Conservation (phyloP, 2,888 invertebrate genomes). For the Sepioteuthis lessoniana region DNA sequence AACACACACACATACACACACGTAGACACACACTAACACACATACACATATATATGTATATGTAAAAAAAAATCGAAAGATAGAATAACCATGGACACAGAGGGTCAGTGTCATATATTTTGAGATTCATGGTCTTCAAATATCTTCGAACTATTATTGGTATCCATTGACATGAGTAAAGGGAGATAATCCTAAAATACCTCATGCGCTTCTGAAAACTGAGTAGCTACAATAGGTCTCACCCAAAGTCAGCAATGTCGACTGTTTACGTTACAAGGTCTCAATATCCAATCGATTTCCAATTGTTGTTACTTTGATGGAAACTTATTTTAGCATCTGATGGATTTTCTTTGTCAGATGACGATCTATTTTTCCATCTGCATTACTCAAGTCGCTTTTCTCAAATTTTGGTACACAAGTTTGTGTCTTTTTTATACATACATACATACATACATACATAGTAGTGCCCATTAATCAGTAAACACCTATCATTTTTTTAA, state of each 20-base stretch:
- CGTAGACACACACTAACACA: too few relatives aligned
- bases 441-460: too few relatives aligned
- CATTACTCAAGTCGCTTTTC: background rate
- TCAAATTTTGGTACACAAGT: too few relatives aligned
- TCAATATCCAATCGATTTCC: conserved; percentile 33
- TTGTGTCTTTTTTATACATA: too few relatives aligned
- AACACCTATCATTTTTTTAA: too few relatives aligned
- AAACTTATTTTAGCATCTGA: background rate
- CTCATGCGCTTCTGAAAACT: background rate
- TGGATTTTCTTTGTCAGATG: conserved; percentile 4
- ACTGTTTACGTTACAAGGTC: conserved; percentile 18
- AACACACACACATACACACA: too few relatives aligned
- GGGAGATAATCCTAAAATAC: background rate
- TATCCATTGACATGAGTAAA: background rate
- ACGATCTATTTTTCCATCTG: background rate
- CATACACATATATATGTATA: too few relatives aligned
- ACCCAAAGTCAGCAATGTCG: background rate
- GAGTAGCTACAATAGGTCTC: conserved; percentile 33
- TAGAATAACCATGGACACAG: background rate
- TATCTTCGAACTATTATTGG: background rate
- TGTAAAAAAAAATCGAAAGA: too few relatives aligned
- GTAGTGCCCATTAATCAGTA: too few relatives aligned
- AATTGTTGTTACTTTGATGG: conserved; percentile 16
- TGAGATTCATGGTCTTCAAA: background rate
- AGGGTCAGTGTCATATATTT: background rate